Evolutionary conservation across 2,797 vertebrate species (phyloP).

Genomic region (Karalla daura): DNA sequence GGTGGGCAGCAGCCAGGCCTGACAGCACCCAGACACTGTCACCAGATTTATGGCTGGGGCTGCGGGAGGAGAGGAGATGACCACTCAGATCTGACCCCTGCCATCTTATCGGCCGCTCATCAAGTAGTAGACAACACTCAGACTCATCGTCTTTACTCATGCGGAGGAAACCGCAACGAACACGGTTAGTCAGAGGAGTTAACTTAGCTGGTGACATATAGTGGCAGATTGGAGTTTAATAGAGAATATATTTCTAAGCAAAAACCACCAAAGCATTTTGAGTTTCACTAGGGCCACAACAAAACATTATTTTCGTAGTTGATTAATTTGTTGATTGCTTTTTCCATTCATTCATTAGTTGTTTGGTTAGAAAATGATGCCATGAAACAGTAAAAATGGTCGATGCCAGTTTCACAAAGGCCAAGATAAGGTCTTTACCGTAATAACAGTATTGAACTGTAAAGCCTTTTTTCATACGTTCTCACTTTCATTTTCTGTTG

Average conservation of each 20-base stretch:
- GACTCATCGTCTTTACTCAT: slow-evolving; percentile 59
- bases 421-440: too few species aligned
- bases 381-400: too few species aligned
- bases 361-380: too few species aligned
- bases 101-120: slow-evolving; percentile 74
- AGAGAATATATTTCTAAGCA: background rate
- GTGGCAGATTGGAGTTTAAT: background rate
- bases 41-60: slow-evolving; percentile 77
- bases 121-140: slow-evolving; percentile 68
- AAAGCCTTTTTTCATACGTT: too few species aligned
- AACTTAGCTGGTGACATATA: background rate
- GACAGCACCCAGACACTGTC: slow-evolving; percentile 77
- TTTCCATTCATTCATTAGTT: too few species aligned
- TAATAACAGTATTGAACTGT: too few species aligned
- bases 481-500: too few species aligned
- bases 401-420: too few species aligned
- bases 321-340: too few species aligned
- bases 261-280: too few species aligned
- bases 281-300: too few species aligned
- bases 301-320: too few species aligned
- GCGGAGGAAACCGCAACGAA: slow-evolving; percentile 19
- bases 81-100: slow-evolving; percentile 78
- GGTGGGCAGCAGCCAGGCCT: slow-evolving; percentile 76
- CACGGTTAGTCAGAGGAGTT: background rate
- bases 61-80: slow-evolving; percentile 73